These are phyloP conservation scores for Rhodinocichla rosea DNA, from an alignment of 2,113 vertebrate species.

Conservation along the genomic window DNA sequence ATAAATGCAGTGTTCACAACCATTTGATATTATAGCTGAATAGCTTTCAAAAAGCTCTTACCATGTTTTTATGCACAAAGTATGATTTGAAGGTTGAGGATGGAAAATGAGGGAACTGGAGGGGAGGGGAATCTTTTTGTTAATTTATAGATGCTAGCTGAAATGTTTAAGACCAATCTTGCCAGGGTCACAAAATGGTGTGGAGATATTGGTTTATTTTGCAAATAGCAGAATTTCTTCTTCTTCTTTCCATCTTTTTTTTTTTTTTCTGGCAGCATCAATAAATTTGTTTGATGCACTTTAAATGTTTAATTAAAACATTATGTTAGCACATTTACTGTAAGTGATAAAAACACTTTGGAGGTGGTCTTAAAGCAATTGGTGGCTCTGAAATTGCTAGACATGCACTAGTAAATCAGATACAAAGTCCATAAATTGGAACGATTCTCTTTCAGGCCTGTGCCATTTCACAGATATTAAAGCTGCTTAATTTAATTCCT, in stretches of 20 bases:
- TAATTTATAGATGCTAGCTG: slow-evolving; percentile 24
- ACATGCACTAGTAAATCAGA: slow-evolving; percentile 49
- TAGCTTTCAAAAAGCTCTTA: slow-evolving; percentile 49
- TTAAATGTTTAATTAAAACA: slow-evolving; percentile 75
- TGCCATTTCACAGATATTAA: slow-evolving; percentile 52
- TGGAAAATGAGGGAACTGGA: slow-evolving; percentile 16
- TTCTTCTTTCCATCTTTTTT: neutral
- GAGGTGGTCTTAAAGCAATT: slow-evolving; percentile 62
- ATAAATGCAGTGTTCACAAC: slow-evolving; percentile 45
- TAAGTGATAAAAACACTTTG: slow-evolving; percentile 61
- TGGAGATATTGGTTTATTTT: slow-evolving; percentile 4
- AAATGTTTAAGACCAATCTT: slow-evolving; percentile 31
- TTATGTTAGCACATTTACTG: slow-evolving; percentile 61
- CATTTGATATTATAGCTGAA: slow-evolving; percentile 33
- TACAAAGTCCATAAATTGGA: slow-evolving; percentile 38
- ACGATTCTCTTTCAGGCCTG: slow-evolving; percentile 28
- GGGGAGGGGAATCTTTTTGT: neutral
- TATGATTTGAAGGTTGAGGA: slow-evolving; percentile 1
- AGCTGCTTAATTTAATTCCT: slow-evolving; percentile 45
- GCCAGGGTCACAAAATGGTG: neutral
- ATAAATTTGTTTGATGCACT: slow-evolving; percentile 68
- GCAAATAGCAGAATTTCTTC: slow-evolving; percentile 23
- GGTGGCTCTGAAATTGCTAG: slow-evolving; percentile 29
- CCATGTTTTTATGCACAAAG: slow-evolving; percentile 29
- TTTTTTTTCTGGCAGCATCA: slow-evolving; percentile 22